Conservation (phyloP, 1,140 invertebrate genomes). For the Caenorhabditis inopinata region DNA sequence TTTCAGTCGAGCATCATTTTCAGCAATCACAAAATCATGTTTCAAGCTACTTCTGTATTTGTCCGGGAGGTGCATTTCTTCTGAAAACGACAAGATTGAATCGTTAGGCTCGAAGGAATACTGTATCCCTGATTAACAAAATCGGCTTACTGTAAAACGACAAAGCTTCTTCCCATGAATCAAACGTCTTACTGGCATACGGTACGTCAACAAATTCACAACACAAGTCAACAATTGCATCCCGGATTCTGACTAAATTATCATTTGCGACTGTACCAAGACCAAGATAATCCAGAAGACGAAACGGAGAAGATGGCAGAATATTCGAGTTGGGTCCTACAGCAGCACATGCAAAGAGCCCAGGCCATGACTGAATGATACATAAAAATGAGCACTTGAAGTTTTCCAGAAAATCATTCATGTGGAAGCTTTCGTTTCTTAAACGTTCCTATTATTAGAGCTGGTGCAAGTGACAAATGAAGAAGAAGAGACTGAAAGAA, state of each 20-base stretch:
- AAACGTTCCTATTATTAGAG: not conserved
- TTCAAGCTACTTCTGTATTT: conserved; percentile 30
- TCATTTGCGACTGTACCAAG: conserved; percentile 40
- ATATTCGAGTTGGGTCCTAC: conserved; percentile 38
- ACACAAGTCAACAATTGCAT: conserved; percentile 49
- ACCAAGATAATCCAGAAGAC: conserved; percentile 48
- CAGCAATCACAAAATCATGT: conserved; percentile 49
- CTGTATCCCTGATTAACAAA: too few species aligned
- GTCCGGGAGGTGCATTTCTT: conserved; percentile 35
- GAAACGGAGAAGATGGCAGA: conserved; percentile 36
- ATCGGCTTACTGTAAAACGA: conserved; percentile 43
- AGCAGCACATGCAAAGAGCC: conserved; percentile 42
- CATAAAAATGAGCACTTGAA: conserved; percentile 36
- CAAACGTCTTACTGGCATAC: conserved; percentile 47
- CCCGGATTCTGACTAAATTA: conserved; percentile 41
- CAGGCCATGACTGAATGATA: conserved; percentile 41
- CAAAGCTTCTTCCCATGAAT: conserved; percentile 48
- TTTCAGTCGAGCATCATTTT: conserved; percentile 13
- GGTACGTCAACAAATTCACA: conserved; percentile 52
- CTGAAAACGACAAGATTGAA: conserved; percentile 41
- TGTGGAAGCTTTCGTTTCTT: conserved; percentile 6
- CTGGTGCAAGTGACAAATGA: too few species aligned
- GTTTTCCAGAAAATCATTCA: conserved; percentile 32
- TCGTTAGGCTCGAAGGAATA: too few species aligned
- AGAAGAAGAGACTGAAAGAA: not conserved